Evolutionary conservation across 2,888 invertebrate genomes (phyloP).

Genomic region (Thumatha senex): DNA sequence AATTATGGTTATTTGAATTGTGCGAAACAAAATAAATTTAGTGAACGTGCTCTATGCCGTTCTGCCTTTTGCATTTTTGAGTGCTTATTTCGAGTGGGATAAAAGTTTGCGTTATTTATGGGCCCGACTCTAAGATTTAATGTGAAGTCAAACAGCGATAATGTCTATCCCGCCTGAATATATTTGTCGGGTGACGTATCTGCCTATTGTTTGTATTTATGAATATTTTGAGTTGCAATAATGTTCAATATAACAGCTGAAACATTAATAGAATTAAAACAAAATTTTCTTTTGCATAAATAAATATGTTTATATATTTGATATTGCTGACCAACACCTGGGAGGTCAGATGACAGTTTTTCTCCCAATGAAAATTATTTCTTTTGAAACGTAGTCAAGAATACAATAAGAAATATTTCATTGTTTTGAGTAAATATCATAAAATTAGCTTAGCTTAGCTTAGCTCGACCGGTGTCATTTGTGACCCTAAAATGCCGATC

Average conservation of each 20-base stretch:
- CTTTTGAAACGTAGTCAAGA: too few species aligned
- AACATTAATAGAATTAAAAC: not conserved
- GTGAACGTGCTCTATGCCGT: slow-evolving; percentile 81
- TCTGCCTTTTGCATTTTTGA: slow-evolving; percentile 84
- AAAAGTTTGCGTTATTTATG: slow-evolving; percentile 83
- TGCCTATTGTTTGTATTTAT: slow-evolving; percentile 33
- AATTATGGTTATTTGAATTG: slow-evolving; percentile 84
- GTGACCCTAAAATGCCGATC: too few species aligned
- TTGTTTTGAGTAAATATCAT: too few species aligned
- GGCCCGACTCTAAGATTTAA: slow-evolving; percentile 78
- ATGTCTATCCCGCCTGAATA: slow-evolving; percentile 73
- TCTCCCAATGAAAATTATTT: too few species aligned
- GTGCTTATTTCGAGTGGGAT: slow-evolving; percentile 83
- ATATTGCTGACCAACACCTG: too few species aligned
- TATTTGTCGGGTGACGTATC: slow-evolving; percentile 58
- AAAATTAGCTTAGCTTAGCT: too few species aligned
- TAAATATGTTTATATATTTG: too few species aligned
- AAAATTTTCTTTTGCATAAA: too few species aligned
- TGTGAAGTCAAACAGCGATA: slow-evolving; percentile 83
- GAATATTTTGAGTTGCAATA: not conserved
- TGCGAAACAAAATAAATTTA: slow-evolving; percentile 84
- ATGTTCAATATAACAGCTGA: not conserved
- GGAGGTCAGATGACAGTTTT: too few species aligned
- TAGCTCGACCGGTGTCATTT: too few species aligned
- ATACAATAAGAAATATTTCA: too few species aligned